Evolutionary conservation across 92 coral and sea anemone species (phyloP).

Genomic region (Phymanthus crucifer): DNA sequence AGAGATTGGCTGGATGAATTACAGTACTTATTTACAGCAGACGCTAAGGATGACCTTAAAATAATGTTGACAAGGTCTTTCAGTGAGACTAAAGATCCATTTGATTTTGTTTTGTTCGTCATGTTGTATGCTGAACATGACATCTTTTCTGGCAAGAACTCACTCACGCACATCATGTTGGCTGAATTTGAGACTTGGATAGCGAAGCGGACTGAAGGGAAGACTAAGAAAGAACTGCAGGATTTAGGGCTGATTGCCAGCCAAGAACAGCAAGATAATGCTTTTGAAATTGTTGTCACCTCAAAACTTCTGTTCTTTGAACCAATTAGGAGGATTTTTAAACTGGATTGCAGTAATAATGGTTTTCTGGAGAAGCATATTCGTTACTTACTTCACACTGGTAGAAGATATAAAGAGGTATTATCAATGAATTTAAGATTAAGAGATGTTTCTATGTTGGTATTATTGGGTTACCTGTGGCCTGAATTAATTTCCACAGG

Average conservation of each 20-base stretch:
- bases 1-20: conserved; percentile 75
- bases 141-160: conserved; percentile 74
- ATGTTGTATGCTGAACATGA: conserved; percentile 74
- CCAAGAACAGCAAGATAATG: conserved; percentile 72
- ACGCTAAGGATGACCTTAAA: conserved; percentile 51
- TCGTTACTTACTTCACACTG: conserved; percentile 72
- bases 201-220: conserved; percentile 43
- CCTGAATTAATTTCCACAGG: no score
- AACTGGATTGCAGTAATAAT: conserved; percentile 84
- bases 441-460: neutral
- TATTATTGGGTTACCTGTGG: neutral
- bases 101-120: conserved; percentile 64
- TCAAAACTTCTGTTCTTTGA: conserved; percentile 82
- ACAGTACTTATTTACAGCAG: conserved; percentile 62
- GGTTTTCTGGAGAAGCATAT: conserved; percentile 83
- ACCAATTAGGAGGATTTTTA: conserved; percentile 73
- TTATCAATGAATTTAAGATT: neutral
- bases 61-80: conserved; percentile 52
- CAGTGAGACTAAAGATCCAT: conserved; percentile 48
- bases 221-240: conserved; percentile 38
- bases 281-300: conserved; percentile 73
- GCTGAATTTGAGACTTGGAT: conserved; percentile 78
- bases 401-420: conserved; percentile 87
- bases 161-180: conserved; percentile 78
- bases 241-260: conserved; percentile 46